These are phyloP conservation scores for Psix sp. DNA, from an alignment of 1,140 invertebrate genomes.

Conservation along the genomic window DNA sequence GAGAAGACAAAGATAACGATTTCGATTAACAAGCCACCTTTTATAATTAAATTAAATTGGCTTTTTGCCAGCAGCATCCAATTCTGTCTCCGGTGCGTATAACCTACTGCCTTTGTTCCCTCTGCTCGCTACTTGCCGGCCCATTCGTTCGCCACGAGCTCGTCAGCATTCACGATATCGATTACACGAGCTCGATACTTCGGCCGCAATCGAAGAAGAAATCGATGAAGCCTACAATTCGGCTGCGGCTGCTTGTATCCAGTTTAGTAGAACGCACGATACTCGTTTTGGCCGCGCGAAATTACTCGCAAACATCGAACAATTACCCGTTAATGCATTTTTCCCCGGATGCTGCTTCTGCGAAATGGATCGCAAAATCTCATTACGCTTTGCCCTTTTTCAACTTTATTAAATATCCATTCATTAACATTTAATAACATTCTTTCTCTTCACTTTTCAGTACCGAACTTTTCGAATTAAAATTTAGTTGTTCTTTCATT, in stretches of 20 bases:
- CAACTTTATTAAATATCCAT: not conserved
- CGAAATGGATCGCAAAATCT: constrained; percentile 3
- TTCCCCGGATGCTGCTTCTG: constrained; percentile 15
- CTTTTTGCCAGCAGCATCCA: constrained; percentile 52
- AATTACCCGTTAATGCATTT: constrained; percentile 43
- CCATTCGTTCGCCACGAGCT: constrained; percentile 33
- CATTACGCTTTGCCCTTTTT: constrained; percentile 11
- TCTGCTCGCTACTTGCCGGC: constrained; percentile 30
- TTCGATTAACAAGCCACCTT: constrained; percentile 60
- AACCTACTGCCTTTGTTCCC: constrained; percentile 57
- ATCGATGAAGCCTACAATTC: constrained; percentile 55
- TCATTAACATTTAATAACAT: no score
- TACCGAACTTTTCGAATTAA: no score
- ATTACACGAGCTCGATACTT: constrained; percentile 51
- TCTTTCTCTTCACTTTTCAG: no score
- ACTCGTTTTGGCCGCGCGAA: constrained; percentile 24
- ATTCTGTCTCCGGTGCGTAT: constrained; percentile 32
- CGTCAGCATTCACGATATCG: constrained; percentile 38
- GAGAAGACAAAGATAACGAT: constrained; percentile 40
- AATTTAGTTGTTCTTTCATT: no score
- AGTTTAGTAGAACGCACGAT: constrained; percentile 48
- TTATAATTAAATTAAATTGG: constrained; percentile 66
- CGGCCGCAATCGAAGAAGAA: constrained; percentile 57
- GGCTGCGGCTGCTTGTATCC: constrained; percentile 36
- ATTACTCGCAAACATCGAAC: constrained; percentile 43